phyloP scores from a whole-genome alignment of 2,797 vertebrate species.

The Diplodus puntazzo region DNA sequence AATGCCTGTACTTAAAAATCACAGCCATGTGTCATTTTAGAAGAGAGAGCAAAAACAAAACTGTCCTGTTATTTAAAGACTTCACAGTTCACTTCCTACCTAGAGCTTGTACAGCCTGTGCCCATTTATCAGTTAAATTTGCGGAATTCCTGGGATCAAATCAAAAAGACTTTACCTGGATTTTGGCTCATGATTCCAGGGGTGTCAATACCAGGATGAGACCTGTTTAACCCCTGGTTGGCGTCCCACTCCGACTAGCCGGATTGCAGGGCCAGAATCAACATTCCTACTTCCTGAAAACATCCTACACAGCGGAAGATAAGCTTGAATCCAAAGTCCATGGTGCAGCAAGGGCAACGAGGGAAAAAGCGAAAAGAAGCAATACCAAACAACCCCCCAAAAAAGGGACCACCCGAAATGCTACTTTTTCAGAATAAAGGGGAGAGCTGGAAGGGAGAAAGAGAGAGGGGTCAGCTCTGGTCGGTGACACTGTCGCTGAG shows the following conservation, averaged over 20 bases:
- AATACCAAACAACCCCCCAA: conserved; percentile 1
- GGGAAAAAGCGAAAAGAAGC: conserved; percentile 27
- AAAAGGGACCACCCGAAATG: conserved; percentile 8
- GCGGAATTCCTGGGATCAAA: not conserved
- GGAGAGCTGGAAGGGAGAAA: conserved; percentile 11
- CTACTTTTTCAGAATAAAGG: conserved; percentile 19
- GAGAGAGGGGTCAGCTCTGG: conserved; percentile 47
- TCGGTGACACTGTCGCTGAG: conserved; percentile 42
- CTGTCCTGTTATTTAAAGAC: not conserved
- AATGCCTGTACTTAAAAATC: not conserved
- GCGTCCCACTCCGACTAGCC: conserved; percentile 51
- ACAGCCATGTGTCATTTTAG: not conserved
- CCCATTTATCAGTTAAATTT: not conserved
- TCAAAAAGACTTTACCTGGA: conserved; percentile 75
- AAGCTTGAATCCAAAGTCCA: conserved; percentile 62
- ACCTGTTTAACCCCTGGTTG: conserved; percentile 48
- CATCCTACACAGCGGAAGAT: conserved; percentile 62
- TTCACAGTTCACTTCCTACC: not conserved
- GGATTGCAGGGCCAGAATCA: conserved; percentile 45
- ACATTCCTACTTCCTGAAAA: conserved; percentile 59
- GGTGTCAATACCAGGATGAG: conserved; percentile 41
- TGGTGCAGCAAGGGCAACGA: conserved; percentile 1
- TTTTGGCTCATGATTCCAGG: conserved; percentile 71
- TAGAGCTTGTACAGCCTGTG: not conserved
- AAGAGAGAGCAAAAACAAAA: not conserved